Conservation (phyloP, 2,888 invertebrate species). For the Heliconius erato region DNA sequence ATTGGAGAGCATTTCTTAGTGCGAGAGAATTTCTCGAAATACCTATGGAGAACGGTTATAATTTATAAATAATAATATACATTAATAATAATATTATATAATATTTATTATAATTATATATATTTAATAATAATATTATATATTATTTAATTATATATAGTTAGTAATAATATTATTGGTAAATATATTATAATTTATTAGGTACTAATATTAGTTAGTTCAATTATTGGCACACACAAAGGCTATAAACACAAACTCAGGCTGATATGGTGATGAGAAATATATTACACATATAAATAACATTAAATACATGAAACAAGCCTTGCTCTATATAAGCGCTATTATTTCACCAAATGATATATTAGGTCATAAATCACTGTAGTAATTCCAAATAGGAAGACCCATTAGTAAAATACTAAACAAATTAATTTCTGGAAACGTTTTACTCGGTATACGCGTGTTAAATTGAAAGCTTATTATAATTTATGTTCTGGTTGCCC, state of each 20-base stretch:
- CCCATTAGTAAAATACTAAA: constrained; percentile 48
- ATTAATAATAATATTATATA: too few species aligned
- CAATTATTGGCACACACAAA: neutral
- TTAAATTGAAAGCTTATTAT: constrained; percentile 28
- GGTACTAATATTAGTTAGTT: neutral
- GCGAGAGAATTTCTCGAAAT: too few species aligned
- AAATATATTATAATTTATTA: too few species aligned
- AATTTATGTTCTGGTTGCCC: constrained; percentile 30
- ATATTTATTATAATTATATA: too few species aligned
- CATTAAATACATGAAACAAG: neutral
- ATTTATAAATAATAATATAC: too few species aligned
- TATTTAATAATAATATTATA: too few species aligned
- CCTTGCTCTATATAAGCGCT: neutral
- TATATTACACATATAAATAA: neutral
- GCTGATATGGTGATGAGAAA: neutral
- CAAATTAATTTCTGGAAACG: constrained; percentile 48
- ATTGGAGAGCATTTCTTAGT: too few species aligned
- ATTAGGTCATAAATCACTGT: constrained; percentile 43
- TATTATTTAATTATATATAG: too few species aligned
- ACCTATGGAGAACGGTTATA: too few species aligned
- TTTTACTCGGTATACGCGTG: constrained; percentile 20
- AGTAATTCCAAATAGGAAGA: constrained; percentile 47
- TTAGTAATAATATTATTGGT: too few species aligned
- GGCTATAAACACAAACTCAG: neutral
- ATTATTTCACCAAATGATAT: constrained; percentile 11